Evolutionary conservation across 2,888 invertebrate species (phyloP).

Genomic region (Pilophorus perplexus): DNA sequence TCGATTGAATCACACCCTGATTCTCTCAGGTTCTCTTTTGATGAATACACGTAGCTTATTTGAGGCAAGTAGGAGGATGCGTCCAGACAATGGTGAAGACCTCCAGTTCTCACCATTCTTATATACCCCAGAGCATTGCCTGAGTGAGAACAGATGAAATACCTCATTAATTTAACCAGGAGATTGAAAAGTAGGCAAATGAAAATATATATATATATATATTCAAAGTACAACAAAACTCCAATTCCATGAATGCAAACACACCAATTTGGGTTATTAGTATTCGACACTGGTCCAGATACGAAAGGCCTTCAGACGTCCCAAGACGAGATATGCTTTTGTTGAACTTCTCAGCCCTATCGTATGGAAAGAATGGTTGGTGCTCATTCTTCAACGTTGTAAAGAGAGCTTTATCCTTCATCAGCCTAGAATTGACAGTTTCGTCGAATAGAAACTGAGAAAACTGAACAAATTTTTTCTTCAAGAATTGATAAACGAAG

Average conservation of each 20-base stretch:
- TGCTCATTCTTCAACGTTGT: constrained; percentile 67
- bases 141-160: too few species aligned
- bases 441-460: constrained; percentile 98
- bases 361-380: constrained; percentile 76
- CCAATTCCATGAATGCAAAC: too few species aligned
- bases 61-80: constrained; percentile 87
- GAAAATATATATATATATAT: too few species aligned
- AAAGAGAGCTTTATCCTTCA: constrained; percentile 82
- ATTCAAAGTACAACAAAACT: too few species aligned
- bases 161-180: too few species aligned
- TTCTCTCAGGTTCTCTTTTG: constrained; percentile 60
- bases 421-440: constrained; percentile 89
- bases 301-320: constrained; percentile 76
- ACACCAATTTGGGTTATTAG: constrained; percentile 92
- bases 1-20: constrained; percentile 66
- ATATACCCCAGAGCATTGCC: constrained; percentile 94
- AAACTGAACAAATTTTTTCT: constrained; percentile 88
- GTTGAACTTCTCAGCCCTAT: constrained; percentile 90
- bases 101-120: constrained; percentile 88
- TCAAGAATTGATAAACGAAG: constrained; percentile 88
- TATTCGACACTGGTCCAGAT: constrained; percentile 88
- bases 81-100: constrained; percentile 86
- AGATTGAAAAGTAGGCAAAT: too few species aligned
- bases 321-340: constrained; percentile 86
- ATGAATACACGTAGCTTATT: constrained; percentile 65